Conservation (phyloP, 2,113 vertebrate species). For the Herpetotheres cachinnans region DNA sequence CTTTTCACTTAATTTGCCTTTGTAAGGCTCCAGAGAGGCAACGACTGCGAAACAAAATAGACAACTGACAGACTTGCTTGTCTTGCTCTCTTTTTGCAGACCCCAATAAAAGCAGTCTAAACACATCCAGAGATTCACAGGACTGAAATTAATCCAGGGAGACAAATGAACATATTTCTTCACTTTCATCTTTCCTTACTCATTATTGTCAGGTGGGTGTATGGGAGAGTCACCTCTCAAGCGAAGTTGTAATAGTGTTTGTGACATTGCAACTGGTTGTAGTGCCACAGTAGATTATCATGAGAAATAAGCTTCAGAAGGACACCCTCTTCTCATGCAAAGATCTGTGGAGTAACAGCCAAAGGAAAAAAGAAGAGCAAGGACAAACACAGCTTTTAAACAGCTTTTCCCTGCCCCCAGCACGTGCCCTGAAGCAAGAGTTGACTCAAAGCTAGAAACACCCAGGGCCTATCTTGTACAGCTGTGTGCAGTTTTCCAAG, state of each 20-base stretch:
- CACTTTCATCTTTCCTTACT: not conserved
- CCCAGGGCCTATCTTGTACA: not conserved
- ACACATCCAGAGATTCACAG: not conserved
- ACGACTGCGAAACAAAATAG: not conserved
- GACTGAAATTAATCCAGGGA: not conserved
- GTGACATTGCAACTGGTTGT: not conserved
- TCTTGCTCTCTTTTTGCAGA: not conserved
- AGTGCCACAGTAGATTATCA: not conserved
- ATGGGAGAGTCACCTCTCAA: not conserved
- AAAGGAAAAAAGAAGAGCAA: not conserved
- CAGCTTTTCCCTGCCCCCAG: not conserved
- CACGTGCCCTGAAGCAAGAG: not conserved
- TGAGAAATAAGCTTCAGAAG: not conserved
- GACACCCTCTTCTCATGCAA: not conserved
- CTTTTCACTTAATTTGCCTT: not conserved
- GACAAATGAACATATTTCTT: not conserved
- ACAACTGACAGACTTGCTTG: not conserved
- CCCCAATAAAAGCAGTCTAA: not conserved
- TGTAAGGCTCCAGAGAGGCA: not conserved
- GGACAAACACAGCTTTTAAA: not conserved
- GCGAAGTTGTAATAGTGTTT: not conserved
- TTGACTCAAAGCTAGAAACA: not conserved
- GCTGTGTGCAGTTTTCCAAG: not conserved
- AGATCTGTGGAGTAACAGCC: not conserved
- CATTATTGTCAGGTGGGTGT: not conserved